These are phyloP conservation scores for Athene cunicularia DNA, from an alignment of 2,113 vertebrate species.

Conservation along the genomic window DNA sequence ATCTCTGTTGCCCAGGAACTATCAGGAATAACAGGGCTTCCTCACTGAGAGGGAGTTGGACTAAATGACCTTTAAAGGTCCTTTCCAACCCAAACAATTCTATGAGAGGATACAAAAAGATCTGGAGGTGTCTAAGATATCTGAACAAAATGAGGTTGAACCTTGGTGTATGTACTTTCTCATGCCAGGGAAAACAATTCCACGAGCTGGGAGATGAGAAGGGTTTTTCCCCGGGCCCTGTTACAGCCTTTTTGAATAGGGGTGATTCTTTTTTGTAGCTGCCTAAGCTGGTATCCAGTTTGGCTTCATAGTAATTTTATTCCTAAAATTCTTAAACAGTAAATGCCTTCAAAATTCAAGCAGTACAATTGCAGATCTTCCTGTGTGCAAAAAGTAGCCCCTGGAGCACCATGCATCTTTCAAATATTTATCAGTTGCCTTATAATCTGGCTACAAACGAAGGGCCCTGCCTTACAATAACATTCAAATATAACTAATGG, in stretches of 20 bases:
- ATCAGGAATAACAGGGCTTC: background rate
- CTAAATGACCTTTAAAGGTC: background rate
- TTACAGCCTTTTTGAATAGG: background rate
- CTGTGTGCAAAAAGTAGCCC: background rate
- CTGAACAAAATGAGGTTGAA: background rate
- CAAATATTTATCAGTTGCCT: background rate
- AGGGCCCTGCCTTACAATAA: background rate
- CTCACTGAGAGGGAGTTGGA: background rate
- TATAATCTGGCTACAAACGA: background rate
- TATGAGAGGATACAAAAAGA: background rate
- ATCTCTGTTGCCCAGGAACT: background rate
- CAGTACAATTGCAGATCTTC: background rate
- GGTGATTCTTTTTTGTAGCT: background rate
- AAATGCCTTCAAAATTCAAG: background rate
- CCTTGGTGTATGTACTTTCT: background rate
- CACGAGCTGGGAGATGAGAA: background rate
- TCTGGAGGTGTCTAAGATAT: background rate
- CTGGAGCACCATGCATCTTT: background rate
- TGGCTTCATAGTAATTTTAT: background rate
- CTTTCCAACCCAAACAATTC: background rate
- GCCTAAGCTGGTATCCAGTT: background rate
- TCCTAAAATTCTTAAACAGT: background rate
- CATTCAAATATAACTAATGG: background rate
- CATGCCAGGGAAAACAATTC: background rate
- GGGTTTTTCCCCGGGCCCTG: rapidly evolving